A percentile compares a stretch with the other conserved stretches of the same genome.
These are phyloP conservation scores for Bubalus kerabau DNA, from an alignment of 2,113 vertebrate genomes.

Conservation along the genomic window DNA sequence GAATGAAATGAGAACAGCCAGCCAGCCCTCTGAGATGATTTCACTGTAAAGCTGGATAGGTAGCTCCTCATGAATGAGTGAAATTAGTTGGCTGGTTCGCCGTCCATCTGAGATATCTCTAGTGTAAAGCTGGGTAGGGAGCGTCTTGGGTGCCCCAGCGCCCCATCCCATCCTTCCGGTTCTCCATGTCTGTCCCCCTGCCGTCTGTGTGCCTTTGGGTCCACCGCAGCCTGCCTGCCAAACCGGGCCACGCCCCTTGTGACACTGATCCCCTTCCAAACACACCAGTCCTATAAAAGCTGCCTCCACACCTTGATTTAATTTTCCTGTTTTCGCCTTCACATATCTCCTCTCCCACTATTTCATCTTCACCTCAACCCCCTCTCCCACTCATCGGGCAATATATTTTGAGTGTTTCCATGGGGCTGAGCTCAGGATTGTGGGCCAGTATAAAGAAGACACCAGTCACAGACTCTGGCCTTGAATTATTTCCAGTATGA, in stretches of 20 bases:
- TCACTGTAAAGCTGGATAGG: background rate
- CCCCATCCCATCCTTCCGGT: background rate
- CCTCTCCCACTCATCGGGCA: background rate
- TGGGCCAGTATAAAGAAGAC: background rate
- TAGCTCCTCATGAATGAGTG: background rate
- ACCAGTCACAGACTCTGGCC: background rate
- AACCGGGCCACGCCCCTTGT: rapidly evolving
- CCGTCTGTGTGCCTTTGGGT: background rate
- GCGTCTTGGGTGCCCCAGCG: background rate
- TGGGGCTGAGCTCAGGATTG: background rate
- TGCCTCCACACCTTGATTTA: background rate
- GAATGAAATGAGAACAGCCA: background rate
- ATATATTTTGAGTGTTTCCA: background rate
- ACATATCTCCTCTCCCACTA: background rate
- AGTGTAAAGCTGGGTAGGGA: background rate
- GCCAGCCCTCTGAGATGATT: background rate
- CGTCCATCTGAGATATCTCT: too few species aligned
- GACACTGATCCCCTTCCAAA: background rate
- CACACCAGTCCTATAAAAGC: rapidly evolving
- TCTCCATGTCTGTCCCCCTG: background rate
- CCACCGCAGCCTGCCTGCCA: background rate
- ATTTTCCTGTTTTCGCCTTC: background rate
- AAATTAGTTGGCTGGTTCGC: background rate
- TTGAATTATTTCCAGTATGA: background rate
- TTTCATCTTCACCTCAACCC: background rate